phyloP scores from a whole-genome alignment of 2,888 invertebrate species.

The Drosophila colorata region DNA sequence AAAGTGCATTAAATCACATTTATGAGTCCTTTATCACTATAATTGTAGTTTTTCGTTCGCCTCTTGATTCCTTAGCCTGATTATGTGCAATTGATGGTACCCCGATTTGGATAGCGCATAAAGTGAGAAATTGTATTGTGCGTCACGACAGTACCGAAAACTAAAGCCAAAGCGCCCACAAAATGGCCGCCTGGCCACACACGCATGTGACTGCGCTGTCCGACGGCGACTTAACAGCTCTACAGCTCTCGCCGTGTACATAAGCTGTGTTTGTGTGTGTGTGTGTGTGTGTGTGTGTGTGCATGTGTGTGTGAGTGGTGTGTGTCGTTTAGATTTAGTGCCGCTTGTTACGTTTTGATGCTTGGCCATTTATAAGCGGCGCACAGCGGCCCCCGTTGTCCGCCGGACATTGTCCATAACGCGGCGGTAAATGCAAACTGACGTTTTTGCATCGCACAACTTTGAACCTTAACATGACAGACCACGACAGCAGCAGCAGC shows the following conservation, averaged over 20 bases:
- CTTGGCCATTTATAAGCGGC: constrained; percentile 73
- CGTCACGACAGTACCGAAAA: constrained; percentile 16
- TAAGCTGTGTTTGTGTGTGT: constrained; percentile 7
- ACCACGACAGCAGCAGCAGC: constrained; percentile 51
- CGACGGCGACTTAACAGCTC: constrained; percentile 70
- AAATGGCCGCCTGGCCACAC: constrained; percentile 57
- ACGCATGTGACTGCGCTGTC: constrained; percentile 55
- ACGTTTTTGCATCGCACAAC: constrained; percentile 71
- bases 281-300: constrained; percentile 46
- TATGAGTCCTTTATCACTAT: too few relatives aligned
- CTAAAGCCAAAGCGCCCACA: constrained; percentile 52
- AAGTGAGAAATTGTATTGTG: constrained; percentile 21
- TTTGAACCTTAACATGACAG: constrained; percentile 76
- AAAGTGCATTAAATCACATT: too few relatives aligned
- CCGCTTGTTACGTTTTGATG: constrained; percentile 82
- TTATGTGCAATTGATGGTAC: not conserved
- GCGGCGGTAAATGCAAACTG: constrained; percentile 75
- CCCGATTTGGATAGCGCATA: constrained; percentile 5
- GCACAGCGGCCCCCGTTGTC: constrained; percentile 20
- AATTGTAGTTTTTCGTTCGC: too few relatives aligned
- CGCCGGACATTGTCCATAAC: constrained; percentile 53
- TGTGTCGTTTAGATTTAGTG: constrained; percentile 81
- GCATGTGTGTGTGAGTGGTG: constrained; percentile 45
- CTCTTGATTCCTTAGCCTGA: not conserved
- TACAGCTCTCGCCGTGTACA: constrained; percentile 42